A percentile compares a stretch with the other conserved stretches of the same genome.
Evolutionary conservation across 2,797 vertebrate genomes (phyloP).

Genomic region (Helicolenus hilgendorfi): DNA sequence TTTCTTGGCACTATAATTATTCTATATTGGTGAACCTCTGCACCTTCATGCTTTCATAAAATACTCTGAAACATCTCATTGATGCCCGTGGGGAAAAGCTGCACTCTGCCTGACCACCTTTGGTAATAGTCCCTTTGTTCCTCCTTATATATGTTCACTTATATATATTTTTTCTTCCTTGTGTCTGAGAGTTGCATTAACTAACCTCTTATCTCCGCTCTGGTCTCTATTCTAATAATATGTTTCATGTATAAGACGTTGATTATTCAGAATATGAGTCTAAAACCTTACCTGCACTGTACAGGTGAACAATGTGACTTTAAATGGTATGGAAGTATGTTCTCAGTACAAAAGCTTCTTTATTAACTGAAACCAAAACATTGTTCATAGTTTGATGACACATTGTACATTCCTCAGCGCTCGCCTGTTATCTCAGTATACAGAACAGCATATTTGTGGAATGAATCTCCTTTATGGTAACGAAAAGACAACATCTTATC

Average conservation of each 20-base stretch:
- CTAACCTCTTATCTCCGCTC: not conserved
- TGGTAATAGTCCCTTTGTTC: not conserved
- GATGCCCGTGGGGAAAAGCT: slow-evolving; percentile 7
- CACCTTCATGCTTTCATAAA: not conserved
- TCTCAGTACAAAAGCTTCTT: slow-evolving; percentile 23
- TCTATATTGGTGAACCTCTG: not conserved
- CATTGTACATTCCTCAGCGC: slow-evolving; percentile 43
- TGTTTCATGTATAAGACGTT: slow-evolving; percentile 4
- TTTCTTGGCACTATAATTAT: not conserved
- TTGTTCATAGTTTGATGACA: slow-evolving; percentile 19
- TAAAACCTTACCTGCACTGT: not conserved
- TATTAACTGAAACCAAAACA: slow-evolving; percentile 19
- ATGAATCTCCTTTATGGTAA: slow-evolving; percentile 30
- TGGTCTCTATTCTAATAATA: not conserved
- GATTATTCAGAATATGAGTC: slow-evolving; percentile 6
- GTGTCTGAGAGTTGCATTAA: not conserved
- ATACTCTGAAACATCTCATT: not conserved
- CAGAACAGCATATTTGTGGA: slow-evolving; percentile 41
- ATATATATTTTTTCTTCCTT: not conserved
- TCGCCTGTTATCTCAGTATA: slow-evolving; percentile 21
- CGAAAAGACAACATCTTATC: slow-evolving; percentile 41
- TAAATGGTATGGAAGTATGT: not conserved
- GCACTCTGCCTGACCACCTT: slow-evolving; percentile 14
- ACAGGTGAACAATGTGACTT: not conserved
- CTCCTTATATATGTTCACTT: not conserved